Conservation (phyloP, 2,797 vertebrate genomes). For the Crenichthys baileyi region DNA sequence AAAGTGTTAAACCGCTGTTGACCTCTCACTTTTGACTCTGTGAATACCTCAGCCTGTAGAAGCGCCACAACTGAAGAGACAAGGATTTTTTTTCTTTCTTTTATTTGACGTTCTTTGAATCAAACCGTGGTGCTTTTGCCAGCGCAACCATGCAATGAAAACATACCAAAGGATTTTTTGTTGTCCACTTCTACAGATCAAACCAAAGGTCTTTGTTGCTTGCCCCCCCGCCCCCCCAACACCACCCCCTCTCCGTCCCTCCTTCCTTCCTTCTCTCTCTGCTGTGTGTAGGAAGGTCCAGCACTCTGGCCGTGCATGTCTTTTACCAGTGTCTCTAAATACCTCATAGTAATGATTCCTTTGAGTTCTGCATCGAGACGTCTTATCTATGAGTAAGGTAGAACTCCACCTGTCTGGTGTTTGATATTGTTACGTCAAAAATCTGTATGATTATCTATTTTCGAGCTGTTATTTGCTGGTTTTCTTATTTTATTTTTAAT, state of each 20-base stretch:
- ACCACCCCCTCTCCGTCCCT: slow-evolving; percentile 64
- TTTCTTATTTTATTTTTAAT: slow-evolving; percentile 3
- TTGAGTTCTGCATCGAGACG: slow-evolving; percentile 96
- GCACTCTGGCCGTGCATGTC: slow-evolving; percentile 91
- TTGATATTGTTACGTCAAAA: slow-evolving; percentile 90
- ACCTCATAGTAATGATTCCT: slow-evolving; percentile 99
- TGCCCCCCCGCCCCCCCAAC: slow-evolving; percentile 63
- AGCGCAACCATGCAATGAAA: slow-evolving; percentile 98
- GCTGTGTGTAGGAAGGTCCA: slow-evolving; percentile 78
- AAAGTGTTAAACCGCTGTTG: slow-evolving; percentile 99
- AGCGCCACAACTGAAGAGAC: slow-evolving; percentile 95
- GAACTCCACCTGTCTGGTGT: slow-evolving; percentile 93
- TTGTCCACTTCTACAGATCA: slow-evolving; percentile 91
- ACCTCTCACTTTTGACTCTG: slow-evolving; percentile 97
- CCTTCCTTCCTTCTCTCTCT: slow-evolving; percentile 66
- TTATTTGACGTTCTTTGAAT: slow-evolving; percentile 30
- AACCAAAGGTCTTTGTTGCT: slow-evolving; percentile 91
- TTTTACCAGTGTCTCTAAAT: slow-evolving; percentile 97
- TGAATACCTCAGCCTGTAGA: slow-evolving; percentile 99
- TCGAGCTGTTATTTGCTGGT: slow-evolving; percentile 66
- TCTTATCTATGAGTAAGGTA: slow-evolving; percentile 91
- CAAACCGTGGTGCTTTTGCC: slow-evolving; percentile 98
- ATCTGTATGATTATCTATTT: slow-evolving; percentile 96
- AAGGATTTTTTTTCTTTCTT: slow-evolving; percentile 79
- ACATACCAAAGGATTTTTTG: slow-evolving; percentile 96